Percentiles rank a stretch among this genome's conserved stretches.
Evolutionary conservation across 2,888 invertebrate species (phyloP).

Genomic region (Ectropis crepuscularia): DNA sequence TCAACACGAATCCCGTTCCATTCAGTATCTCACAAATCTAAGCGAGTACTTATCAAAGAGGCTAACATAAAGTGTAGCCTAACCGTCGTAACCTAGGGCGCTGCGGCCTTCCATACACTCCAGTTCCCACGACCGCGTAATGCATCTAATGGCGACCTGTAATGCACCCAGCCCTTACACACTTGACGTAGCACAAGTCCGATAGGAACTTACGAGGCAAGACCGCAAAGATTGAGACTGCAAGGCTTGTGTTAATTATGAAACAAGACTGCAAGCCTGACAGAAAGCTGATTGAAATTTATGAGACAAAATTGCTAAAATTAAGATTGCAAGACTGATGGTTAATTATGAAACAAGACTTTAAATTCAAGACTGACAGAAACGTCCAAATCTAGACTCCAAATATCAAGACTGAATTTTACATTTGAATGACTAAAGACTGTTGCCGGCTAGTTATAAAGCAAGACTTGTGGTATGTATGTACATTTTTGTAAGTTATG

Average conservation of each 20-base stretch:
- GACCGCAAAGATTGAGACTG: neutral
- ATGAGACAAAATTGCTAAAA: too few relatives aligned
- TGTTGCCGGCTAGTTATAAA: too few relatives aligned
- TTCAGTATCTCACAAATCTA: constrained; percentile 14
- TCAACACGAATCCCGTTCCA: neutral
- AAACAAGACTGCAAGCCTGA: neutral
- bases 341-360: too few relatives aligned
- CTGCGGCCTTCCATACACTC: constrained; percentile 55
- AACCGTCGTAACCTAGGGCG: constrained; percentile 44
- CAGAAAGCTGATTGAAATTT: too few relatives aligned
- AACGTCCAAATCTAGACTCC: too few relatives aligned
- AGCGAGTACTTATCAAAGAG: constrained; percentile 20
- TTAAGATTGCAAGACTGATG: too few relatives aligned
- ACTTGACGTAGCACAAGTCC: constrained; percentile 17
- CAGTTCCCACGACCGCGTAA: constrained; percentile 69
- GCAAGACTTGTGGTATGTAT: too few relatives aligned
- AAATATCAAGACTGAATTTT: neutral
- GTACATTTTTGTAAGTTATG: too few relatives aligned
- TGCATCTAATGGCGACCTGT: constrained; percentile 54
- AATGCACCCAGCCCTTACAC: constrained; percentile 36
- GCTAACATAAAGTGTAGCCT: constrained; percentile 19
- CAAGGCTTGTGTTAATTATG: constrained; percentile 6
- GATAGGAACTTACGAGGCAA: neutral
- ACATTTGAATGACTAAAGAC: too few relatives aligned
- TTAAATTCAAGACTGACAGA: too few relatives aligned